Evolutionary conservation across 2,888 invertebrate species (phyloP), one percentile per base, ranked within the genome.

Genomic region (Ernsta delagoae): DNA sequence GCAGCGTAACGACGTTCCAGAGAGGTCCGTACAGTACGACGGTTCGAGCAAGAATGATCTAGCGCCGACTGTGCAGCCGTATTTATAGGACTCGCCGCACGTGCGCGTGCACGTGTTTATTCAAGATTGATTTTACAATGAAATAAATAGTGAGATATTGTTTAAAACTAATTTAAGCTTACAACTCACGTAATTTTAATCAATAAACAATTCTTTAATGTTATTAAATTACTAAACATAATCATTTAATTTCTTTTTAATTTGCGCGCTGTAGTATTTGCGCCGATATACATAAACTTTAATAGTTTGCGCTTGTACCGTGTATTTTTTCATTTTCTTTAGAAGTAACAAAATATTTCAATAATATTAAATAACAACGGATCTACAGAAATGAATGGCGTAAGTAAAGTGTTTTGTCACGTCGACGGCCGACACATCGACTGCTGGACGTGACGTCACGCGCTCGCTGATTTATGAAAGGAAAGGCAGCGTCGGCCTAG

Each of bases 361-460:
- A 16, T 8, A 50, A 50, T 50, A 50, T 16, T 8, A 50, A 50
- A 16, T 50, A 12, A 8, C 48, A 12, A 12, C 48, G 50, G 50
- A 50, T 16, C 50, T 16, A 5, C 50, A 50, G 50, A 50, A 50
- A 50, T 16, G 50, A 50, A 50, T 50, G 16, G 50, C 50, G 50
- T 50, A 50, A 50, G 50, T 50, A 50, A 50, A 50, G 80, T 85
- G 84, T 86, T 87, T 85, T 81, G 85, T 89, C 90, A 89, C 89
- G 89, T 87, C 75, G 81, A 75, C 78, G 77, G 79, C 80, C 81
- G 80, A 85, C 85, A 84, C 85, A 84, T 87, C 82, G 85, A 81
- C 79, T 78, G 75, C 73, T 71, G 79, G 72, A 86, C 91, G 89
- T 90, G 90, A 84, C 84, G 83, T 87, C 91, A 89, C 89, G 91